phyloP scores from a whole-genome alignment of 2,888 invertebrate species.

The Quadriops clusia region DNA sequence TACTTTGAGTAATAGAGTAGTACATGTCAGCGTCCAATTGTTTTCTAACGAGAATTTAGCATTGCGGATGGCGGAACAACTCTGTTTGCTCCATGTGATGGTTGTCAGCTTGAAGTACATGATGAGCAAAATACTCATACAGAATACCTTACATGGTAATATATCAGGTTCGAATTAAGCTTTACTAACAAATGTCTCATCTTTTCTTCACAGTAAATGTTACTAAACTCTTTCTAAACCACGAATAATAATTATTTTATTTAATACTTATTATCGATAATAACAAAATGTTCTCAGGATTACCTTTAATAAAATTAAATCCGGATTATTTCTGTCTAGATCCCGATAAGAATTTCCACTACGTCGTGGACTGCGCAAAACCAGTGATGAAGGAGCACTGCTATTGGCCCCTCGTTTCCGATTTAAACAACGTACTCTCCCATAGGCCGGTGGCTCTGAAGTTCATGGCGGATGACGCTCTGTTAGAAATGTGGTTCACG shows the following conservation, averaged over 20 bases:
- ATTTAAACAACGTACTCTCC: slow-evolving; percentile 90
- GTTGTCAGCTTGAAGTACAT: slow-evolving; percentile 80
- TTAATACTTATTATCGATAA: no score
- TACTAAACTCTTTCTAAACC: no score
- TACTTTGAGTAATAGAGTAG: slow-evolving; percentile 87
- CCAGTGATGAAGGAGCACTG: slow-evolving; percentile 95
- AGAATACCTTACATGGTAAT: slow-evolving; percentile 74
- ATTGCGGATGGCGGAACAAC: slow-evolving; percentile 78
- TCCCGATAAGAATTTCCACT: slow-evolving; percentile 69
- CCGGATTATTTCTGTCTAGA: slow-evolving; percentile 38
- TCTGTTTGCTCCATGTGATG: slow-evolving; percentile 86
- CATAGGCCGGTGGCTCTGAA: slow-evolving; percentile 83
- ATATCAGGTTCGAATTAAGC: no score
- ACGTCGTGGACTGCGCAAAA: slow-evolving; percentile 84
- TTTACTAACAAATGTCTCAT: no score
- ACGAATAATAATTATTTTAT: no score
- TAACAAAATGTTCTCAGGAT: no score
- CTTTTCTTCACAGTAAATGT: no score
- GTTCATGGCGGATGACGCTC: slow-evolving; percentile 76
- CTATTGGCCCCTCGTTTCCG: slow-evolving; percentile 95
- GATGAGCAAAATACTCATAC: slow-evolving; percentile 85
- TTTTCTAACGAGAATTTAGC: slow-evolving; percentile 92
- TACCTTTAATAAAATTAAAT: no score
- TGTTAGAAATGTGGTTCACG: slow-evolving; percentile 94
- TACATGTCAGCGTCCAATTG: slow-evolving; percentile 93